Percentiles rank a stretch among this genome's conserved stretches.
Conservation (phyloP, 2,888 invertebrate species). For the Melikaiella ostensackeni region DNA sequence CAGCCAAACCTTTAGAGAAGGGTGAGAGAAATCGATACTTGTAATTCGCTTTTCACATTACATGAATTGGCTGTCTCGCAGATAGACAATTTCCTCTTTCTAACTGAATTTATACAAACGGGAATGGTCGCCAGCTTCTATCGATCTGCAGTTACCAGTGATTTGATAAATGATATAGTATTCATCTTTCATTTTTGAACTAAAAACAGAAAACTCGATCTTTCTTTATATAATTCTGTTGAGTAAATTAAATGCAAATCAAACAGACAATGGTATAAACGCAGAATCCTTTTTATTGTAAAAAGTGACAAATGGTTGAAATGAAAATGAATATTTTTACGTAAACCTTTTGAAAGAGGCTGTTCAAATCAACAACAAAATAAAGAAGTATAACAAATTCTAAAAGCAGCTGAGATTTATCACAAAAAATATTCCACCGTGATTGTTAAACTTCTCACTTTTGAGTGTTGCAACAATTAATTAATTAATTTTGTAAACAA, state of each 20-base stretch:
- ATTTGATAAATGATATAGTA: neutral
- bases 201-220: neutral
- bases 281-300: no score
- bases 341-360: neutral
- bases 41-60: slow-evolving; percentile 55
- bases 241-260: no score
- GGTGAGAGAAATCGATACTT: slow-evolving; percentile 38
- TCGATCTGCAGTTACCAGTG: slow-evolving; percentile 6
- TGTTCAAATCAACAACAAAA: no score
- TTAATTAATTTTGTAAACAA: no score
- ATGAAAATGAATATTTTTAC: neutral
- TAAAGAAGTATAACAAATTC: no score
- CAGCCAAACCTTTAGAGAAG: neutral
- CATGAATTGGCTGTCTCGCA: slow-evolving; percentile 58
- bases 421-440: neutral
- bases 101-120: slow-evolving; percentile 61
- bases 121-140: slow-evolving; percentile 45
- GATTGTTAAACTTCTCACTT: no score
- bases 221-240: no score
- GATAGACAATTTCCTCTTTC: slow-evolving; percentile 60
- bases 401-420: no score
- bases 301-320: no score
- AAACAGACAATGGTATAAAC: no score
- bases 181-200: neutral
- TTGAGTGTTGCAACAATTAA: neutral